These are phyloP conservation scores for Corvus cornix DNA, from an alignment of 2,113 vertebrate genomes.

Conservation along the genomic window DNA sequence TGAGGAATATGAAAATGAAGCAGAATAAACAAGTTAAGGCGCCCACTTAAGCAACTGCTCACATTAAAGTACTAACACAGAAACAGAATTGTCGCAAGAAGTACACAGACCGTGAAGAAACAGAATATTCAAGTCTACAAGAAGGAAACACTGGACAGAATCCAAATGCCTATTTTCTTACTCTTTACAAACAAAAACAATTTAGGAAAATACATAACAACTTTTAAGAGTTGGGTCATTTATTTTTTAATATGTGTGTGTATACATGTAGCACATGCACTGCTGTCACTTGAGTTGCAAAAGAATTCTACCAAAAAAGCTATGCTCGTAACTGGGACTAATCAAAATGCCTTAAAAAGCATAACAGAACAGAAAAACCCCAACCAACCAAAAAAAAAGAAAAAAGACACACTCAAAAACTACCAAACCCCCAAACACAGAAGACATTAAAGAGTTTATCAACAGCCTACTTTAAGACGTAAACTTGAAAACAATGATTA, in stretches of 20 bases:
- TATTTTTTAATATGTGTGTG: background rate
- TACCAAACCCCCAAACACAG: background rate
- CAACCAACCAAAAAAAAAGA: background rate
- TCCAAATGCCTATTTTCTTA: background rate
- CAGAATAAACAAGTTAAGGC: background rate
- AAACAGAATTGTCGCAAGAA: background rate
- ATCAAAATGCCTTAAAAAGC: background rate
- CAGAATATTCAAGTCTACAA: background rate
- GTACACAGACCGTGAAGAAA: background rate
- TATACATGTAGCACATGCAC: background rate
- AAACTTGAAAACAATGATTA: background rate
- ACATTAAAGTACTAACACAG: background rate
- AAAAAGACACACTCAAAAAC: background rate
- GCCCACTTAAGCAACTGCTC: background rate
- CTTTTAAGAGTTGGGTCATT: background rate
- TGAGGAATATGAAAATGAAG: background rate
- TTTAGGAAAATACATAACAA: background rate
- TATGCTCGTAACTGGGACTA: background rate
- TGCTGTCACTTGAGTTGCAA: background rate
- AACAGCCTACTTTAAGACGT: background rate
- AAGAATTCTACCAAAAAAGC: background rate
- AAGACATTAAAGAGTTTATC: background rate
- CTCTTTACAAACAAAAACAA: background rate
- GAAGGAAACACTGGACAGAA: background rate
- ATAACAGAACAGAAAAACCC: background rate